phyloP scores from a whole-genome alignment of 2,113 vertebrate genomes.

The Anser brachyrhynchus region DNA sequence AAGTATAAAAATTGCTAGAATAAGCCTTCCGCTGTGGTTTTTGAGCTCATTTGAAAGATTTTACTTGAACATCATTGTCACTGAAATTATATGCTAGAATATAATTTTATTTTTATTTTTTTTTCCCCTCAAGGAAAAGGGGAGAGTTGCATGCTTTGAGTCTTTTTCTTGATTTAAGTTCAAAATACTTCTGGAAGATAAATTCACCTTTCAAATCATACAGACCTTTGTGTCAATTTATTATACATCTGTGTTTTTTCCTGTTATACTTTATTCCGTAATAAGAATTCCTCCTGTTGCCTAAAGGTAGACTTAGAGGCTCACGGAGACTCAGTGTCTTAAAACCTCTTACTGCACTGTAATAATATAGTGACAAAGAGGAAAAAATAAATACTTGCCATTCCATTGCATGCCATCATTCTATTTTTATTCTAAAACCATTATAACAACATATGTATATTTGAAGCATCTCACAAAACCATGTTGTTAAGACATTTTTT shows the following conservation, averaged over 20 bases:
- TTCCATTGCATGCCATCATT: neutral
- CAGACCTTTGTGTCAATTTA: slow-evolving; percentile 34
- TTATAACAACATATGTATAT: neutral
- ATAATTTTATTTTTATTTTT: neutral
- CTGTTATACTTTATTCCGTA: neutral
- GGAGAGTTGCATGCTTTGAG: neutral
- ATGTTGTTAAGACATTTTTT: neutral
- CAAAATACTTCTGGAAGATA: neutral
- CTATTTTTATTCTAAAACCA: neutral
- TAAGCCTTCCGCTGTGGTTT: neutral
- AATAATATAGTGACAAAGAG: neutral
- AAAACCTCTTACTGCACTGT: neutral
- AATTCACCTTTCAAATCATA: slow-evolving; percentile 60
- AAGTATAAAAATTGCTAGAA: neutral
- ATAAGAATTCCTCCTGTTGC: slow-evolving; percentile 56
- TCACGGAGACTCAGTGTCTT: neutral
- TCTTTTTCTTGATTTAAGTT: slow-evolving; percentile 37
- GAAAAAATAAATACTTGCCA: neutral
- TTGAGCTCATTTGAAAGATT: slow-evolving; percentile 36
- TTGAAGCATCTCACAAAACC: neutral
- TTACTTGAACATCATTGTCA: slow-evolving; percentile 3
- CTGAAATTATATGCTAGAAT: neutral
- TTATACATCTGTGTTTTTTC: neutral
- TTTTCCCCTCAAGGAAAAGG: neutral
- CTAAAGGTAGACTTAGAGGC: neutral